phyloP scores from a whole-genome alignment of 2,888 invertebrate genomes.

The Orthonevra nobilis region DNA sequence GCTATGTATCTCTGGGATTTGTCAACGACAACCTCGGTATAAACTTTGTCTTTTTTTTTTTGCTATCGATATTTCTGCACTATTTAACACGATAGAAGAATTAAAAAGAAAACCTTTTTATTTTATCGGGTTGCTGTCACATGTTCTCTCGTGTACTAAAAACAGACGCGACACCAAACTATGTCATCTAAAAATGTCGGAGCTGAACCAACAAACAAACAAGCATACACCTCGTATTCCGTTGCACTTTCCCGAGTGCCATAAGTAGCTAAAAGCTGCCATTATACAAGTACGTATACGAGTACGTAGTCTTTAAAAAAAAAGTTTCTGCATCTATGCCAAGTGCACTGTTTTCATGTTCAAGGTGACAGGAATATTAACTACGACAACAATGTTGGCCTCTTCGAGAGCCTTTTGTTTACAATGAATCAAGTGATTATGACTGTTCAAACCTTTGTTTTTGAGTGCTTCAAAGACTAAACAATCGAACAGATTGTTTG shows the following conservation, averaged over 20 bases:
- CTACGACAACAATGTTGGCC: conserved; percentile 23
- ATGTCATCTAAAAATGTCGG: conserved; percentile 56
- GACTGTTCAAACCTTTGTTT: conserved; percentile 4
- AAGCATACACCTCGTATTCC: too few species aligned
- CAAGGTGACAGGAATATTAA: conserved; percentile 67
- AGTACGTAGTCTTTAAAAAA: too few species aligned
- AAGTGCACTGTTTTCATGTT: conserved; percentile 69
- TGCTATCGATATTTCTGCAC: too few species aligned
- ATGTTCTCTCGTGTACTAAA: not conserved
- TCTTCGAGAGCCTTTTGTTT: conserved; percentile 51
- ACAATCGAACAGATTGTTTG: conserved; percentile 41
- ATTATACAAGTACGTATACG: too few species aligned
- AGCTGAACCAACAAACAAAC: not conserved
- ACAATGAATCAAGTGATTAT: conserved; percentile 29
- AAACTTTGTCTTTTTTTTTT: too few species aligned
- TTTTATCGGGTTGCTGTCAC: too few species aligned
- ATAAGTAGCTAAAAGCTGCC: too few species aligned
- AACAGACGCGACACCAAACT: conserved; percentile 5
- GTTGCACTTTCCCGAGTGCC: conserved; percentile 48
- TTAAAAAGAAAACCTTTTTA: too few species aligned
- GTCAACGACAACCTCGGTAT: too few species aligned
- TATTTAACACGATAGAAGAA: too few species aligned
- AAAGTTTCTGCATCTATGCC: conserved; percentile 59
- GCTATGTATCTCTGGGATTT: too few species aligned
- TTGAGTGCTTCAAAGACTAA: not conserved